Conservation (phyloP, 2,888 invertebrate species). For the Trichopoda pennipes region DNA sequence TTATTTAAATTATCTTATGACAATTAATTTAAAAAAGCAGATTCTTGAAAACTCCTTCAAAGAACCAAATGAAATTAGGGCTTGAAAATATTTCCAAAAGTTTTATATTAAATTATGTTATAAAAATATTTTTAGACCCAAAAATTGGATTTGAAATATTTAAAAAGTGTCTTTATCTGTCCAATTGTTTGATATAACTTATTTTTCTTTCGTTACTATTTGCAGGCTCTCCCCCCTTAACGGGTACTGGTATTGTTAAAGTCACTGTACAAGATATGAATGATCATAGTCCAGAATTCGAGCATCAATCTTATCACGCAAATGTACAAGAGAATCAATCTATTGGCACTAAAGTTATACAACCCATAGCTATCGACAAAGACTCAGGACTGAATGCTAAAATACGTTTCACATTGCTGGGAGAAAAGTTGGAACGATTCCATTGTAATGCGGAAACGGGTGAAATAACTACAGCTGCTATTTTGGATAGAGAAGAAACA, state of each 20-base stretch:
- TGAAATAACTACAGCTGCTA: constrained; percentile 86
- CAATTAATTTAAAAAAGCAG: too few species aligned
- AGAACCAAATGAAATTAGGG: too few species aligned
- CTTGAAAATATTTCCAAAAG: too few species aligned
- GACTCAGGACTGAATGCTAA: constrained; percentile 93
- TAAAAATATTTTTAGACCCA: too few species aligned
- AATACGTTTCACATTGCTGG: constrained; percentile 91
- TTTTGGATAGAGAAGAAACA: constrained; percentile 90
- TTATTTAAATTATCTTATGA: too few species aligned
- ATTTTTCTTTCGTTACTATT: constrained; percentile 72
- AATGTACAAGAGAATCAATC: constrained; percentile 91
- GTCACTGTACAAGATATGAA: constrained; percentile 96
- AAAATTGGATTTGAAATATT: too few species aligned
- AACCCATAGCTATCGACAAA: constrained; percentile 89
- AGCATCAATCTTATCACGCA: constrained; percentile 89
- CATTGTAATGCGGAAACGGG: constrained; percentile 90
- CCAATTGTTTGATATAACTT: too few species aligned
- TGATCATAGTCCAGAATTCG: constrained; percentile 95
- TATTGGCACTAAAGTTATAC: constrained; percentile 88
- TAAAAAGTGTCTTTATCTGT: too few species aligned
- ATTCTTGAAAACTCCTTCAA: too few species aligned
- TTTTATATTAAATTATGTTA: too few species aligned
- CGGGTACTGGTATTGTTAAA: constrained; percentile 94
- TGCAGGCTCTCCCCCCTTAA: constrained; percentile 94
- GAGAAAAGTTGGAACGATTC: constrained; percentile 91